Conservation (phyloP, 2,113 vertebrate species). For the Eonycteris spelaea region DNA sequence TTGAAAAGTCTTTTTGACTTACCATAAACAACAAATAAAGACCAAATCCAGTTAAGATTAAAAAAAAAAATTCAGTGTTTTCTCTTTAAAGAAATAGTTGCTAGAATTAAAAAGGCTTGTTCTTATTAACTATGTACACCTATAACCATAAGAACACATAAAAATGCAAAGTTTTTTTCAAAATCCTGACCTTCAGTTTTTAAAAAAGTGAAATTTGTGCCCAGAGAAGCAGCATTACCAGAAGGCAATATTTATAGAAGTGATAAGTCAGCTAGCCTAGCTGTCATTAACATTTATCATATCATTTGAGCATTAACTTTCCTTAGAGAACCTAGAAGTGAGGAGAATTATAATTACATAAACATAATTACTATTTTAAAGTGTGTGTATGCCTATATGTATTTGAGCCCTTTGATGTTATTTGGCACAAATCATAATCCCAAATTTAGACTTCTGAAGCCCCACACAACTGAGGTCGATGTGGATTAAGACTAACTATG, state of each 20-base stretch:
- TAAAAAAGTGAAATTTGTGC: constrained; percentile 5
- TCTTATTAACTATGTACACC: background rate
- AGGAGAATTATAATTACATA: constrained; percentile 46
- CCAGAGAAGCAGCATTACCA: constrained; percentile 26
- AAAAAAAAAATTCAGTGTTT: background rate
- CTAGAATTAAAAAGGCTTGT: constrained; percentile 23
- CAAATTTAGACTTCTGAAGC: background rate
- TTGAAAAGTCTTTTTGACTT: background rate
- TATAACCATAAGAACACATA: constrained; percentile 15
- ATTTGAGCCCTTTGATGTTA: background rate
- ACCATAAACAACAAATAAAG: constrained; percentile 25
- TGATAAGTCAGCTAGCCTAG: background rate
- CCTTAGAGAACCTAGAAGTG: constrained; percentile 3
- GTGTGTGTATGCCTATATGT: background rate
- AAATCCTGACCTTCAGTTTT: background rate
- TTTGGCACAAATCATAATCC: background rate
- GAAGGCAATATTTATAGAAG: constrained; percentile 39
- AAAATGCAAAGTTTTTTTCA: background rate
- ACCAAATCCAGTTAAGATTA: constrained; percentile 9
- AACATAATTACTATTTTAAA: constrained; percentile 19
- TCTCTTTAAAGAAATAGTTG: constrained; percentile 23
- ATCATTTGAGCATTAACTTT: constrained; percentile 13
- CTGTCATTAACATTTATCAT: constrained; percentile 24
- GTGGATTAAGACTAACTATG: background rate
- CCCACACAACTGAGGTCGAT: background rate